Percentiles rank a stretch among this genome's conserved stretches.
These are phyloP conservation scores for Zygaena filipendulae DNA, from an alignment of 2,888 invertebrate species.

Conservation along the genomic window DNA sequence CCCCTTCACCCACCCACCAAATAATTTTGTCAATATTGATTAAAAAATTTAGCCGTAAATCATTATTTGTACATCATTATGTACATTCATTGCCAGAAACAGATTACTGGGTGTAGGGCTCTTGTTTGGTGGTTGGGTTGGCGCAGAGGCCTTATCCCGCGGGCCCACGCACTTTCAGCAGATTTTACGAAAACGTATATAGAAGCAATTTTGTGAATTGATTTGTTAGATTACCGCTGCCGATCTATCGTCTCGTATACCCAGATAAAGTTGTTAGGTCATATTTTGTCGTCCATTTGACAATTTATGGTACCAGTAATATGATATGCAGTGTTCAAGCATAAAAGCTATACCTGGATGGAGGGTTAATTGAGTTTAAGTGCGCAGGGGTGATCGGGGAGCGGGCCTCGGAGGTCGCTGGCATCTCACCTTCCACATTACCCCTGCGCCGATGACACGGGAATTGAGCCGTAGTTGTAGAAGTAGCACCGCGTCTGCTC, in stretches of 20 bases:
- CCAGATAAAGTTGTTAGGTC: slow-evolving; percentile 2
- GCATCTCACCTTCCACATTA: slow-evolving; percentile 88
- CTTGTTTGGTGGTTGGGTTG: slow-evolving; percentile 69
- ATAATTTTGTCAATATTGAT: slow-evolving; percentile 40
- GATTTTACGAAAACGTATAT: too few relatives aligned
- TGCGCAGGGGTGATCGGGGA: slow-evolving; percentile 60
- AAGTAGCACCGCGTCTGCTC: slow-evolving; percentile 92
- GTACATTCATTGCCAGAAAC: slow-evolving; percentile 28
- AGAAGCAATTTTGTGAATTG: too few relatives aligned
- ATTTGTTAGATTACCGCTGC: slow-evolving; percentile 5
- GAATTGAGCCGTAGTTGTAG: slow-evolving; percentile 91
- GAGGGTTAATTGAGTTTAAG: slow-evolving; percentile 15
- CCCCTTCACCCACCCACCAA: slow-evolving; percentile 71
- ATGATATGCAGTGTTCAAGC: slow-evolving; percentile 2
- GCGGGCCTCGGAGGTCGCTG: slow-evolving; percentile 65
- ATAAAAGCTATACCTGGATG: slow-evolving; percentile 6
- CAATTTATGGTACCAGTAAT: slow-evolving; percentile 16
- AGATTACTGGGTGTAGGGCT: slow-evolving; percentile 63
- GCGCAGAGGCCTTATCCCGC: slow-evolving; percentile 63
- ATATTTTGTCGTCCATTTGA: slow-evolving; percentile 33
- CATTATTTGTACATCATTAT: slow-evolving; percentile 14
- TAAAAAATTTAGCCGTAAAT: slow-evolving; percentile 8
- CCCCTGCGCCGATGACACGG: slow-evolving; percentile 91
- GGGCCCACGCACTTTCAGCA: slow-evolving; percentile 61
- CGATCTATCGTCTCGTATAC: slow-evolving; percentile 5